Evolutionary conservation across 2,888 invertebrate species (phyloP), one percentile per base, ranked within the genome.

Genomic region (Cabera pusaria): DNA sequence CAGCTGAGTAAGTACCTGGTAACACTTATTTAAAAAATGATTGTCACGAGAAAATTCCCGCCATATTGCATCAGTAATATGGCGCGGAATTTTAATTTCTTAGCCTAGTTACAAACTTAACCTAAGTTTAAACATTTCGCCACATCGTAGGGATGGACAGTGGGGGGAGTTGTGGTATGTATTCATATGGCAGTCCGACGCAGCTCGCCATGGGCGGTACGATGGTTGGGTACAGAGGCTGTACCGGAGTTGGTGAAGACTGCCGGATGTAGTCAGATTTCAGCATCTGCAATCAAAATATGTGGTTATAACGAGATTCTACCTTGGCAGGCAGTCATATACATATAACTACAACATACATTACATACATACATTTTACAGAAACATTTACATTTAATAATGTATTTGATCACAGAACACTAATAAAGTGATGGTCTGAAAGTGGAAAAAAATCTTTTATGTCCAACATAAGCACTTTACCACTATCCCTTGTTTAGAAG

Each of bases 171-270:
- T 78, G 23, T 0, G 67, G 28, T 11, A 62, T 37, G 49, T 72
- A 78, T 22, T 79, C 74, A n/a, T 68, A 84, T 0, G 72, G 64
- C 1, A 74, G 14, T 2, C 55, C 56, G 1, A 76, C 38, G 33
- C 71, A 76, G 37, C 35, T 64, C 0, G 59, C 65, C 43, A 79
- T 50, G 0, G 64, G 58, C 0, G 65, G 64, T 27, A 76, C 18
- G 1, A 74, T 25, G 1, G 65, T 41, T 0, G 72, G 56, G 52
- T 72, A 81, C 2, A 76, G 24, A 0, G 67, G 65, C 3, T 60
- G 65, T 1, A 68, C 40, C 0, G 66, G 56, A 0, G 60, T 39
- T 0, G 57, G 53, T 0, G 67, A 41, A 0, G 78, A 54, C 10
- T 64, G 67, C 42, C 74, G 75, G 7, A 74, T 64, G 7, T 64